Conservation (phyloP, 2,888 invertebrate species). For the Balanococcus diminutus region DNA sequence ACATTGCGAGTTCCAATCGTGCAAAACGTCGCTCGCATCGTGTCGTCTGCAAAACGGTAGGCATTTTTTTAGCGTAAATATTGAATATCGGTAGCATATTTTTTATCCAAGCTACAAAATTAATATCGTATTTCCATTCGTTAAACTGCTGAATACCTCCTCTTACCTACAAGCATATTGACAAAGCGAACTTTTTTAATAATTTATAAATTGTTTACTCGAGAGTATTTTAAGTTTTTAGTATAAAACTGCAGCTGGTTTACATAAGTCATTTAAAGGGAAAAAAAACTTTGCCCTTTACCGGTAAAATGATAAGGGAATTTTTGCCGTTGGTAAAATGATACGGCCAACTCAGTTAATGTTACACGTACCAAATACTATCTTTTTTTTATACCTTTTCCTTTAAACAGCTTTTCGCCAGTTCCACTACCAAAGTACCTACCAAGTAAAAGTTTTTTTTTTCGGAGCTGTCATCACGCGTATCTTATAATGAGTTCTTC, state of each 20-base stretch:
- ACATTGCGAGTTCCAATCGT: neutral
- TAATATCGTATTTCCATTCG: neutral
- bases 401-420: conserved; percentile 21
- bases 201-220: conserved; percentile 22
- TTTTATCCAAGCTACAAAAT: neutral
- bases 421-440: neutral
- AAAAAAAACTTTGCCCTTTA: neutral
- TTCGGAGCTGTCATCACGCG: neutral
- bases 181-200: neutral
- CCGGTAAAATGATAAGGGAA: conserved; percentile 6
- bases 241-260: neutral
- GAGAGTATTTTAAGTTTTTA: conserved; percentile 1
- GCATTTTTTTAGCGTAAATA: neutral
- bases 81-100: neutral
- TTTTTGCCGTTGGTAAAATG: conserved; percentile 22
- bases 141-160: neutral
- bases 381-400: neutral
- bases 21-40: neutral
- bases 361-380: conserved; percentile 1
- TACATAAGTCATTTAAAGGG: neutral
- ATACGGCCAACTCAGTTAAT: conserved; percentile 23
- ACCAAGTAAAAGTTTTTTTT: neutral
- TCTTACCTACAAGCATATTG: neutral
- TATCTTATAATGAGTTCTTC: conserved; percentile 1
- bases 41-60: neutral